A percentile compares a stretch with the other conserved stretches of the same genome.
These are phyloP conservation scores for Rhopalosiphum maidis DNA, from an alignment of 1,140 invertebrate genomes.

Conservation along the genomic window DNA sequence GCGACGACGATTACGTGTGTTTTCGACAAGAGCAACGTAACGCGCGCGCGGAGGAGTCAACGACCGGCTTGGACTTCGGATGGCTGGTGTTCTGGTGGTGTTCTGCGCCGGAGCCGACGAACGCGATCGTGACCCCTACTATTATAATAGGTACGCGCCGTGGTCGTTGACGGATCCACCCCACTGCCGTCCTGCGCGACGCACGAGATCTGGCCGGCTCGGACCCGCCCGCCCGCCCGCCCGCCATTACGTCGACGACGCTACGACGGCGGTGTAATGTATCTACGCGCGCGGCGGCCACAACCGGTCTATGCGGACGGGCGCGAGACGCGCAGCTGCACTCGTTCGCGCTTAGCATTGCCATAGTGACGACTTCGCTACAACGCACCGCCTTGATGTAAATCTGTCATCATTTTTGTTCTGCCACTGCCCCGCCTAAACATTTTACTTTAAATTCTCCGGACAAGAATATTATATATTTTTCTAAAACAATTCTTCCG, in stretches of 20 bases:
- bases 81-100: slow-evolving; percentile 44
- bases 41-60: slow-evolving; percentile 44
- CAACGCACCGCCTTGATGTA: background rate
- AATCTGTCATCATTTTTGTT: background rate
- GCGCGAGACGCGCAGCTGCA: background rate
- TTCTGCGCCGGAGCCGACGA: slow-evolving; percentile 29
- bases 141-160: background rate
- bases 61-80: slow-evolving; percentile 57
- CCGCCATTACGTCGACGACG: background rate
- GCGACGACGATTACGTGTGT: background rate
- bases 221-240: background rate
- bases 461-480: background rate
- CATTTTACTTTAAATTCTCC: background rate
- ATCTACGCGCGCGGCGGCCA: background rate
- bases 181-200: slow-evolving; percentile 6
- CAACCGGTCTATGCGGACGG: background rate
- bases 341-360: background rate
- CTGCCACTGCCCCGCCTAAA: background rate
- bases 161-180: slow-evolving; percentile 28
- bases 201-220: background rate
- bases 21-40: background rate
- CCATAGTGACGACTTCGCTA: background rate
- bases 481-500: background rate
- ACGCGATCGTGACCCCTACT: slow-evolving; percentile 55
- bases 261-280: background rate